phyloP scores from a whole-genome alignment of 1,140 invertebrate species.

The Physella acuta region DNA sequence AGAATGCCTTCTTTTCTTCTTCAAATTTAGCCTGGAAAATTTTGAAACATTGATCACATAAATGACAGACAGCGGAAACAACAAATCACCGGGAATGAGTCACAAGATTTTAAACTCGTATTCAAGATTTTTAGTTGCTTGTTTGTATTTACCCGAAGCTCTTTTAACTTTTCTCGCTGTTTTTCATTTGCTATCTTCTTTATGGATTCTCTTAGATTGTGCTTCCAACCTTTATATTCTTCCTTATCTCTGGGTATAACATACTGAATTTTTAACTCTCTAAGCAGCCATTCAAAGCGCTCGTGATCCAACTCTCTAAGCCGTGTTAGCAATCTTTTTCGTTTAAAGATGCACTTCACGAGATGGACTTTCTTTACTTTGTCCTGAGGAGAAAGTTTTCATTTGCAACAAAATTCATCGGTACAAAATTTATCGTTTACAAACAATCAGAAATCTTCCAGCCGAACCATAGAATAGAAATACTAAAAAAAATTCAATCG shows the following conservation, averaged over 20 bases:
- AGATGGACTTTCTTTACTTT: constrained; percentile 63
- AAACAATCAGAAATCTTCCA: too few species aligned
- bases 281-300: constrained; percentile 83
- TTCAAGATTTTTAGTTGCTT: background rate
- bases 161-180: constrained; percentile 16
- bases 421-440: too few species aligned
- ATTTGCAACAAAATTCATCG: too few species aligned
- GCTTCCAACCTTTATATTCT: constrained; percentile 24
- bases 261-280: constrained; percentile 77
- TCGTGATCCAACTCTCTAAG: constrained; percentile 77
- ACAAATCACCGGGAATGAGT: background rate
- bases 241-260: constrained; percentile 60
- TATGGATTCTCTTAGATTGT: constrained; percentile 1
- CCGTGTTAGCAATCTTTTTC: constrained; percentile 72
- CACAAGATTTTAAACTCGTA: background rate
- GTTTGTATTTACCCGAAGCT: constrained; percentile 8
- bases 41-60: background rate
- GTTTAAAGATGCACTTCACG: constrained; percentile 74
- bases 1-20: constrained; percentile 12
- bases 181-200: background rate
- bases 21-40: constrained; percentile 25
- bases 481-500: too few species aligned
- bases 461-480: too few species aligned
- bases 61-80: background rate
- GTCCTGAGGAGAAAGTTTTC: too few species aligned